Conservation (phyloP, 2,888 invertebrate species). For the Microplitis manilae region DNA sequence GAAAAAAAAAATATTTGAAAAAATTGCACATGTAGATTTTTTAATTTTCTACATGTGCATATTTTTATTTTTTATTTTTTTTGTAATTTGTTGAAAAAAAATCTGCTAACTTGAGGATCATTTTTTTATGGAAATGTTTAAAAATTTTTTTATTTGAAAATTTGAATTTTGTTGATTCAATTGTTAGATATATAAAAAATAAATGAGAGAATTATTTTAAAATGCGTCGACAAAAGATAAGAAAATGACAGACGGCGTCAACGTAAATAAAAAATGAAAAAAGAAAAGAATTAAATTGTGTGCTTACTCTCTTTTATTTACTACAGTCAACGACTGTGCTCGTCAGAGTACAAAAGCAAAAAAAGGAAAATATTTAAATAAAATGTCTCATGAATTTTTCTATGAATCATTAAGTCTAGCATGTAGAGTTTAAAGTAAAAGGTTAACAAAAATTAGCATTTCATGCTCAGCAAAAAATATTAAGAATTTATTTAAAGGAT, state of each 20-base stretch:
- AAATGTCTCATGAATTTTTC: constrained; percentile 1
- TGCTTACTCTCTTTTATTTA: neutral
- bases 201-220: too few species aligned
- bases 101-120: too few species aligned
- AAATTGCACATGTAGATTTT: too few species aligned
- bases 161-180: neutral
- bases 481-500: too few species aligned
- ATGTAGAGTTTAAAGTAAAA: too few species aligned
- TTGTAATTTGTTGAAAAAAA: too few species aligned
- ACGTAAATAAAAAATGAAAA: neutral
- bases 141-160: neutral
- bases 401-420: neutral
- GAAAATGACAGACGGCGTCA: neutral
- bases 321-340: neutral
- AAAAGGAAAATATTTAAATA: neutral
- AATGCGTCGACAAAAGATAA: neutral
- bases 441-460: too few species aligned
- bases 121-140: neutral
- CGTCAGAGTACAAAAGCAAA: neutral
- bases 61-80: too few species aligned
- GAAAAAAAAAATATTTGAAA: too few species aligned
- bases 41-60: too few species aligned
- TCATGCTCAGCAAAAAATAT: too few species aligned
- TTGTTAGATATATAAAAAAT: neutral
- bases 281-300: neutral